phyloP scores from a whole-genome alignment of 2,888 invertebrate genomes.

The Eupithecia subfuscata region DNA sequence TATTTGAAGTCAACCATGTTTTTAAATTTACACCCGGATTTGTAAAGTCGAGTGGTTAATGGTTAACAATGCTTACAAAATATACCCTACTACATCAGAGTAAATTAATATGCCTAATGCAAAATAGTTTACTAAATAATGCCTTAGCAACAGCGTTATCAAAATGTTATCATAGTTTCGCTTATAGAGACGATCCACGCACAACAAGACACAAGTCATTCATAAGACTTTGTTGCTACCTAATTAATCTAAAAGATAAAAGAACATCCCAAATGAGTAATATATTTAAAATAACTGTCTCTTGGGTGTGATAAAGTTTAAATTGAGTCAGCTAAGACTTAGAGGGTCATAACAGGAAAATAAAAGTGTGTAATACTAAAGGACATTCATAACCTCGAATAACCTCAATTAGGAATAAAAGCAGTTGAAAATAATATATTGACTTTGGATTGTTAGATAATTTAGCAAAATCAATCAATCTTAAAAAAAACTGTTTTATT shows the following conservation, averaged over 20 bases:
- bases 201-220: not conserved
- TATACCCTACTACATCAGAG: too few species aligned
- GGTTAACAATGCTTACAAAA: too few species aligned
- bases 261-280: not conserved
- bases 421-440: not conserved
- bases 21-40: too few species aligned
- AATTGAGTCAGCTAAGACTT: not conserved
- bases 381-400: not conserved
- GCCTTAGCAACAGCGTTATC: not conserved
- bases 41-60: too few species aligned
- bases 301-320: not conserved
- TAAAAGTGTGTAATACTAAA: not conserved
- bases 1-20: too few species aligned
- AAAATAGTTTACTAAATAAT: not conserved
- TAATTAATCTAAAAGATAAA: not conserved
- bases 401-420: not conserved
- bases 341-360: not conserved
- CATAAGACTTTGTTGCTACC: not conserved
- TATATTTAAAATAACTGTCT: constrained; percentile 1
- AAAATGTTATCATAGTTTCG: not conserved
- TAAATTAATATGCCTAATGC: not conserved
- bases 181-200: not conserved
- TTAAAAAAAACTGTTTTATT: too few species aligned
- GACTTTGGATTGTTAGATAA: not conserved
- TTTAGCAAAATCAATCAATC: not conserved